These are phyloP conservation scores for Chrysina gloriosa DNA, from an alignment of 2,888 invertebrate genomes.

Conservation along the genomic window DNA sequence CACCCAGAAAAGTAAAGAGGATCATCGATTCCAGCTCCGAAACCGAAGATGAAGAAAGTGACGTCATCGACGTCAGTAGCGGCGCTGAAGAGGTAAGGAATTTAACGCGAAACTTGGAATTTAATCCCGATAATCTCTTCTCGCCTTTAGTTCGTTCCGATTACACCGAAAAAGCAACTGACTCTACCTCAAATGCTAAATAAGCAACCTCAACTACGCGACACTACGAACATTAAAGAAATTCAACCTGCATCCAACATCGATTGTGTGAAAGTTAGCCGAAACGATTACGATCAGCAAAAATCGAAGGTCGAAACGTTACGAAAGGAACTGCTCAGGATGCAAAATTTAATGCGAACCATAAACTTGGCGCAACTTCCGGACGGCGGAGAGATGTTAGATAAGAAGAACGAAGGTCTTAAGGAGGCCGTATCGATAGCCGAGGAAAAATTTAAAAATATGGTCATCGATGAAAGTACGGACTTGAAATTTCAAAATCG, in stretches of 20 bases:
- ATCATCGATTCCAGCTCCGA: not conserved
- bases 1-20: not conserved
- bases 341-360: conserved; percentile 50
- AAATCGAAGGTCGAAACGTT: conserved; percentile 17
- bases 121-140: not conserved
- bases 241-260: not conserved
- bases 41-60: conserved; percentile 45
- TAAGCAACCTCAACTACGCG: not conserved
- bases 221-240: not conserved
- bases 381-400: conserved; percentile 73
- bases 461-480: conserved; percentile 64
- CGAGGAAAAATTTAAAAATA: conserved; percentile 66
- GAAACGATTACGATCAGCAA: conserved; percentile 38
- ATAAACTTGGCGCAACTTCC: conserved; percentile 66
- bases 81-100: conserved; percentile 64
- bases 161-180: not conserved
- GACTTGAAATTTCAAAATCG: not conserved
- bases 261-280: conserved; percentile 6
- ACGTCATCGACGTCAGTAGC: conserved; percentile 66
- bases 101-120: not conserved
- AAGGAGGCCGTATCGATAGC: conserved; percentile 66
- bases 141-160: not conserved
- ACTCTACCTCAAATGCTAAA: not conserved
- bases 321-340: not conserved
- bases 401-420: conserved; percentile 65